Evolutionary conservation across 2,113 vertebrate genomes (phyloP).

Genomic region (Arizona elegans): DNA sequence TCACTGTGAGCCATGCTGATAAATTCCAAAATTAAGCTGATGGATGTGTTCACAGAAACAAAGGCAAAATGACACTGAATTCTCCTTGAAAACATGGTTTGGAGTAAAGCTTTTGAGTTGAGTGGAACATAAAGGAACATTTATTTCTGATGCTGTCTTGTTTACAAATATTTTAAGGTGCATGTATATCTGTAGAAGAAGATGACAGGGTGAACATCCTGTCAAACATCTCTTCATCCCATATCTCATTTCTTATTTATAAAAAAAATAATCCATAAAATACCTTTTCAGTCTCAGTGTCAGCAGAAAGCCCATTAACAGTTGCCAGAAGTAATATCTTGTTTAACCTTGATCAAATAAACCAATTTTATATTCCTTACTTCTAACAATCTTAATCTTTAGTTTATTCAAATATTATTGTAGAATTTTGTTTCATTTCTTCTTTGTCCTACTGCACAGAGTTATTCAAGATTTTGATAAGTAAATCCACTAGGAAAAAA

Average conservation of each 20-base stretch:
- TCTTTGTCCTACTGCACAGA: neutral
- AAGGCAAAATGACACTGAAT: neutral
- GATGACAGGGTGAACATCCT: neutral
- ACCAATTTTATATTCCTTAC: neutral
- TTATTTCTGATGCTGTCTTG: neutral
- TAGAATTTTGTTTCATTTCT: neutral
- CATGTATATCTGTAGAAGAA: neutral
- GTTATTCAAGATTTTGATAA: neutral
- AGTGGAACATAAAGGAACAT: neutral
- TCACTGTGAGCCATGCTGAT: neutral
- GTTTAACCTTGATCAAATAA: neutral
- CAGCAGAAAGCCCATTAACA: neutral
- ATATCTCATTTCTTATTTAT: neutral
- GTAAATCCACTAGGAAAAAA: neutral
- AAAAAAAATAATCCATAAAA: neutral
- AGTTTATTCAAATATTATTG: neutral
- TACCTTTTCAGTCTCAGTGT: neutral
- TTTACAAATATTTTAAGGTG: neutral
- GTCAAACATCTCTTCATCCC: neutral
- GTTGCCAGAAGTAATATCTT: neutral
- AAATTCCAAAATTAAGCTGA: neutral
- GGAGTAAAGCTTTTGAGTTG: neutral
- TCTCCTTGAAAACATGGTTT: neutral
- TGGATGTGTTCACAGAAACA: constrained; percentile 1
- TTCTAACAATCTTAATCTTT: neutral